These are phyloP conservation scores for Calidris pugnax DNA, from an alignment of 2,113 vertebrate genomes.

Conservation along the genomic window DNA sequence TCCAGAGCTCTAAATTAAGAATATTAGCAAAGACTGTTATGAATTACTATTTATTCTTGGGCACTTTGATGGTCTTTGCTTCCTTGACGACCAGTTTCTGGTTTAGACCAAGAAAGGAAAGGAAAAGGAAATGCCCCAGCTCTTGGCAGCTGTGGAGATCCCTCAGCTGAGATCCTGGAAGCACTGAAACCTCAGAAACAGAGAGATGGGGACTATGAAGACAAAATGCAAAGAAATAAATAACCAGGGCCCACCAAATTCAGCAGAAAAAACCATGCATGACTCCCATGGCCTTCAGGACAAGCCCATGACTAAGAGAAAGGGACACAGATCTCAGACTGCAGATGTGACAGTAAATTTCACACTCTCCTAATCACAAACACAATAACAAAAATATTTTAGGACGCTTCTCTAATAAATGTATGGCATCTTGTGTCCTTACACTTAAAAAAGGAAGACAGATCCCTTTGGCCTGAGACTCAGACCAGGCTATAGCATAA, in stretches of 20 bases:
- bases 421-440: too few relatives aligned
- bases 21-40: constrained; percentile 8
- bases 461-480: not conserved
- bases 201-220: not conserved
- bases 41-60: constrained; percentile 36
- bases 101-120: constrained; percentile 32
- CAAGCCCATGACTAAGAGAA: not conserved
- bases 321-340: not conserved
- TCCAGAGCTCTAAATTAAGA: constrained; percentile 42
- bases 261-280: rapidly evolving
- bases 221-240: not conserved
- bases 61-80: constrained; percentile 31
- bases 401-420: not conserved
- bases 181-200: constrained; percentile 10
- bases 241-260: not conserved
- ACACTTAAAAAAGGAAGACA: not conserved
- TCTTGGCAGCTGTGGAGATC: not conserved
- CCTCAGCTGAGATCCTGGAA: constrained; percentile 30
- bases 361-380: not conserved
- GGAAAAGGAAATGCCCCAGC: constrained; percentile 15
- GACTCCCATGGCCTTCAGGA: not conserved
- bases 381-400: not conserved
- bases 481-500: not conserved
- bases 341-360: not conserved
- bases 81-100: constrained; percentile 29